Percentiles rank a stretch among this genome's conserved stretches.
phyloP scores from a whole-genome alignment of 2,797 vertebrate species.

The Eutrigla gurnardus region DNA sequence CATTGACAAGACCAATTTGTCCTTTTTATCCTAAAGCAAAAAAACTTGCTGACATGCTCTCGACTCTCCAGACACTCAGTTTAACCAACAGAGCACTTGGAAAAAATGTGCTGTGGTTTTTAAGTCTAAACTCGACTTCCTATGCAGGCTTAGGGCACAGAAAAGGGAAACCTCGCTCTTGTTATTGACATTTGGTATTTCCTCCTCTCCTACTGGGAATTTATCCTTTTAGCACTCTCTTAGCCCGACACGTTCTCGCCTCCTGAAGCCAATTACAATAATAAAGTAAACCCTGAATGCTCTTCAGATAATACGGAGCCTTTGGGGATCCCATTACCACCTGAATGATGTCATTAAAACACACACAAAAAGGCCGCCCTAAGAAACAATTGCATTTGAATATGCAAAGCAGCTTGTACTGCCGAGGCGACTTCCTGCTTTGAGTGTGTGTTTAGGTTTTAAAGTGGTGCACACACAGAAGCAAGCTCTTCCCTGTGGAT shows the following conservation, averaged over 20 bases:
- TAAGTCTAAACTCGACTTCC: constrained; percentile 70
- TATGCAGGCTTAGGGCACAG: constrained; percentile 36
- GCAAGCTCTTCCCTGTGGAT: constrained; percentile 22
- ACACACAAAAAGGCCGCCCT: constrained; percentile 7
- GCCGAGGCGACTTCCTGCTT: constrained; percentile 43
- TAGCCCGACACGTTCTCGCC: background rate
- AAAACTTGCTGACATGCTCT: constrained; percentile 41
- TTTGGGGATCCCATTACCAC: constrained; percentile 23
- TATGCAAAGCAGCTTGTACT: constrained; percentile 34
- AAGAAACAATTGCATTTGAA: constrained; percentile 23
- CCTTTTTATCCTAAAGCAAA: constrained; percentile 8
- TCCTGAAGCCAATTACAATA: background rate
- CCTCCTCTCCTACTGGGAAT: constrained; percentile 15
- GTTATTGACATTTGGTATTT: constrained; percentile 45
- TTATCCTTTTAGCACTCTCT: background rate
- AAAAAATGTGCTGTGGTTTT: constrained; percentile 67
- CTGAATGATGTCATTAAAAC: constrained; percentile 42
- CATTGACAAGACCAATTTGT: constrained; percentile 7
- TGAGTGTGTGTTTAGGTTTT: constrained; percentile 37
- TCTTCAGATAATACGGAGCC: background rate
- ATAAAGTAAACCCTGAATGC: constrained; percentile 12
- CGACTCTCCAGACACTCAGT: constrained; percentile 16
- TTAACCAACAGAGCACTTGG: constrained; percentile 59
- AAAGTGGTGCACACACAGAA: constrained; percentile 19
- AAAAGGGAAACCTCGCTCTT: constrained; percentile 55